phyloP scores from a whole-genome alignment of 1,140 invertebrate species.

The Nebria ingens region DNA sequence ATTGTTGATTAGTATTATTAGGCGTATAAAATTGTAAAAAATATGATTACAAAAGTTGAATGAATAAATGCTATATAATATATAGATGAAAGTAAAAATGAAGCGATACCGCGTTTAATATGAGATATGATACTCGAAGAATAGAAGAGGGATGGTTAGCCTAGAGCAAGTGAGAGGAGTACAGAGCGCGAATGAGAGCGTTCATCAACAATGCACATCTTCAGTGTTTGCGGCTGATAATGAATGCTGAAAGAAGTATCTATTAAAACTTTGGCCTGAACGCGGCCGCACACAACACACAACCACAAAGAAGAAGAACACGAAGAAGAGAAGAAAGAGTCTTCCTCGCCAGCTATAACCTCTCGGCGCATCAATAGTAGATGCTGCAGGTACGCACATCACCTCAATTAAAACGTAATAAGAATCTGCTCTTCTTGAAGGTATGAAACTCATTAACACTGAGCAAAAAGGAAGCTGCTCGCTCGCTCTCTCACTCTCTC shows the following conservation, averaged over 20 bases:
- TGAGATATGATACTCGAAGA: no score
- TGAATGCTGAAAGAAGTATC: slow-evolving; percentile 35
- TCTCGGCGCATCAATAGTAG: no score
- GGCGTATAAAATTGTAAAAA: no score
- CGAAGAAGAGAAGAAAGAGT: no score
- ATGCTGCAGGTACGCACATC: slow-evolving; percentile 29
- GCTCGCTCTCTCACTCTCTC: not conserved
- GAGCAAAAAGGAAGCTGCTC: not conserved
- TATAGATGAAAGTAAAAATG: not conserved
- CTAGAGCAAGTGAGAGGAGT: not conserved
- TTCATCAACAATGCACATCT: not conserved
- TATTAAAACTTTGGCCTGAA: slow-evolving; percentile 31
- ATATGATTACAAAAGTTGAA: no score
- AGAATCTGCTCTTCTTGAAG: slow-evolving; percentile 10
- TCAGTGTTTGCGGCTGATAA: slow-evolving; percentile 24
- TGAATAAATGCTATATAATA: not conserved
- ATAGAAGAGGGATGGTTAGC: no score
- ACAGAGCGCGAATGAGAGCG: not conserved
- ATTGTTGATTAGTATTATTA: no score
- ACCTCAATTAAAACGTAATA: slow-evolving; percentile 35
- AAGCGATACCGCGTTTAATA: not conserved
- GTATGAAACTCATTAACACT: slow-evolving; percentile 11
- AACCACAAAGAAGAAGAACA: not conserved
- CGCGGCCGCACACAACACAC: not conserved
- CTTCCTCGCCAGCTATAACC: no score